These are phyloP conservation scores for Philopotamus ludificatus DNA, from an alignment of 1,140 invertebrate genomes.

Conservation along the genomic window DNA sequence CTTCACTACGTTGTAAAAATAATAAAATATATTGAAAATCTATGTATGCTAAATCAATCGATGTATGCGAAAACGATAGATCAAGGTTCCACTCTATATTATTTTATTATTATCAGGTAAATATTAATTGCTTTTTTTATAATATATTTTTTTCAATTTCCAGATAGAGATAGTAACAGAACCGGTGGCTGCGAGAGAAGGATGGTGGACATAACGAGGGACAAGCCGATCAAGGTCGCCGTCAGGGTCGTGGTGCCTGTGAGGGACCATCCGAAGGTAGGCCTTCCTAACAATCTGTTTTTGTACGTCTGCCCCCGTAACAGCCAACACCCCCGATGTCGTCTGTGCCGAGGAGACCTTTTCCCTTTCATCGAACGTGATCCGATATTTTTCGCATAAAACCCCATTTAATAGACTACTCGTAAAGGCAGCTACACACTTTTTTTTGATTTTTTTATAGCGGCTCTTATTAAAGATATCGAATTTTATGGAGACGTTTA, in stretches of 20 bases:
- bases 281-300: too few relatives aligned
- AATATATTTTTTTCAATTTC: too few relatives aligned
- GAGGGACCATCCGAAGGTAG: conserved; percentile 78
- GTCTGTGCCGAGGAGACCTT: too few relatives aligned
- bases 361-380: too few relatives aligned
- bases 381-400: conserved; percentile 5
- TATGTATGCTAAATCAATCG: not conserved
- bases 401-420: conserved; percentile 14
- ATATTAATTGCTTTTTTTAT: not conserved
- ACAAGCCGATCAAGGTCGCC: conserved; percentile 78
- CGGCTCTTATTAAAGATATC: conserved; percentile 16
- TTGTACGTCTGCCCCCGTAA: too few relatives aligned
- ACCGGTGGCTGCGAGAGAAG: conserved; percentile 56
- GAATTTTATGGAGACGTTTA: not conserved
- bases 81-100: too few relatives aligned
- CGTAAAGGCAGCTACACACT: conserved; percentile 16
- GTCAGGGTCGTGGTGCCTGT: conserved; percentile 78
- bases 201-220: conserved; percentile 79
- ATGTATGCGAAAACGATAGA: too few relatives aligned
- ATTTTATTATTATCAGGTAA: not conserved
- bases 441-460: conserved; percentile 12
- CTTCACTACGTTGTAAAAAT: too few relatives aligned
- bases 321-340: too few relatives aligned
- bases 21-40: too few relatives aligned
- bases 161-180: conserved; percentile 28